Evolutionary conservation across 2,113 vertebrate genomes (phyloP).

Genomic region (Zosterops pallidus): DNA sequence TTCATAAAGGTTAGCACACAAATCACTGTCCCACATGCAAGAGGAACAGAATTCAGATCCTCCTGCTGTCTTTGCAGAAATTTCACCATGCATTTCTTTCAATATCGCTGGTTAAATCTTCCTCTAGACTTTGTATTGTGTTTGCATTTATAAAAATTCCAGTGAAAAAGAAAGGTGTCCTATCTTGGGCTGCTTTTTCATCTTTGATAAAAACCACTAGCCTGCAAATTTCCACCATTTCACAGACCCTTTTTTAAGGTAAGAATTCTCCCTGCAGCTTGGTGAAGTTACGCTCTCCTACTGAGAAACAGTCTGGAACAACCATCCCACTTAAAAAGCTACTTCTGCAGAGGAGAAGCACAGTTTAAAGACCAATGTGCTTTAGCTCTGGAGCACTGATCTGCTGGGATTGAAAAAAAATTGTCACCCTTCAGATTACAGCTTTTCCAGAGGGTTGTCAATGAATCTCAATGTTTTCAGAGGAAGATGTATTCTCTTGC

Average conservation of each 20-base stretch:
- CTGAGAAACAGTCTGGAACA: neutral
- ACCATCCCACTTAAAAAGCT: neutral
- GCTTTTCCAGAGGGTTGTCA: neutral
- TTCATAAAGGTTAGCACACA: neutral
- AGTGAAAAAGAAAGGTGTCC: neutral
- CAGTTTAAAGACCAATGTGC: neutral
- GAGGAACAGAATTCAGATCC: neutral
- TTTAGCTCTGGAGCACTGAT: neutral
- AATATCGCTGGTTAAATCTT: neutral
- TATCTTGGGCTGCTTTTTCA: neutral
- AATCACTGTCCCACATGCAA: neutral
- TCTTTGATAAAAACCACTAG: neutral
- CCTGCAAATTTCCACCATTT: neutral
- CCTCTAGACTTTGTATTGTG: neutral
- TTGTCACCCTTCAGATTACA: neutral
- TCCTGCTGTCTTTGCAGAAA: neutral
- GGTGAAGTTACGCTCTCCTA: neutral
- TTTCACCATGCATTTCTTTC: neutral
- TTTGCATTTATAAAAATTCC: neutral
- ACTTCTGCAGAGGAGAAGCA: neutral
- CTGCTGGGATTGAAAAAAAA: neutral
- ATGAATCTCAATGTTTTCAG: neutral
- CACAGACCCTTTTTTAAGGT: neutral
- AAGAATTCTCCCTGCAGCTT: neutral
- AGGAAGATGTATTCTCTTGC: neutral